phyloP scores from a whole-genome alignment of 2,888 invertebrate species.

The Heliconius cydno region DNA sequence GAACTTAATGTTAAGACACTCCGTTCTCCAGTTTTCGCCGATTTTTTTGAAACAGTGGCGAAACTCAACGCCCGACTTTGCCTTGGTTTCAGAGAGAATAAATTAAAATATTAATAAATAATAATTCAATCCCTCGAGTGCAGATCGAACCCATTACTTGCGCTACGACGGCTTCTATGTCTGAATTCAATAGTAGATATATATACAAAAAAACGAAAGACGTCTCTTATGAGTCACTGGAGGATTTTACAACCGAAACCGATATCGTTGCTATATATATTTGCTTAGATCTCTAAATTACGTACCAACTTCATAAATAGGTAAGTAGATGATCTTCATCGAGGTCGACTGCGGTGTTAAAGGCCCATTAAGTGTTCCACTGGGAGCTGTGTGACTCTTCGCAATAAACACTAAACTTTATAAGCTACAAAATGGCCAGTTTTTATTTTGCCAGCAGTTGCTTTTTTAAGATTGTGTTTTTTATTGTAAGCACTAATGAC shows the following conservation, averaged over 20 bases:
- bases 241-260: constrained; percentile 32
- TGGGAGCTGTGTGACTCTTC: constrained; percentile 19
- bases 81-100: no score
- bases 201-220: constrained; percentile 21
- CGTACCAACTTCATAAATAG: constrained; percentile 37
- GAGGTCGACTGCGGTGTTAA: constrained; percentile 37
- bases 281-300: constrained; percentile 28
- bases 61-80: no score
- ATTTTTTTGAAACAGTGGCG: no score
- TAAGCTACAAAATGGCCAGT: constrained; percentile 7
- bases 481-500: neutral
- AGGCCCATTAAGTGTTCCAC: constrained; percentile 28
- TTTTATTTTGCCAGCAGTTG: constrained; percentile 15
- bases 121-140: no score
- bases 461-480: constrained; percentile 1
- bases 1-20: no score
- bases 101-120: no score
- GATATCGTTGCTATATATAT: constrained; percentile 23
- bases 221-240: constrained; percentile 30
- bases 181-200: constrained; percentile 26
- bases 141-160: no score
- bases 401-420: constrained; percentile 21
- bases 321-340: constrained; percentile 35
- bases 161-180: no score
- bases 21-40: no score